phyloP scores from a whole-genome alignment of 1,140 invertebrate genomes.

The Drosophila jambulina region DNA sequence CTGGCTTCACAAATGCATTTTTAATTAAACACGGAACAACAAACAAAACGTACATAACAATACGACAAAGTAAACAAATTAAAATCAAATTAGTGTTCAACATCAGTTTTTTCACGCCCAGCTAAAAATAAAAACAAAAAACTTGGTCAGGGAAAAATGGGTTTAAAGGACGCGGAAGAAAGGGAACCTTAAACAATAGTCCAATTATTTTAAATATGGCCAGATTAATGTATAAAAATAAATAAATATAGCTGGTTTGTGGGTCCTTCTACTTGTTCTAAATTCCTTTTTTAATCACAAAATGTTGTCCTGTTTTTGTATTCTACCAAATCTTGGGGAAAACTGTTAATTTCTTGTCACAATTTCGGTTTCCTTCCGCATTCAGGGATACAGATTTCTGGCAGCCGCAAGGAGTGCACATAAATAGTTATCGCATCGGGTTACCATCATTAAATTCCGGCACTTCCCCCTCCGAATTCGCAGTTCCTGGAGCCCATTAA shows the following conservation, averaged over 20 bases:
- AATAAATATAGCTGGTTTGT: background rate
- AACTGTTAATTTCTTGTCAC: slow-evolving; percentile 17
- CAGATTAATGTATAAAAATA: background rate
- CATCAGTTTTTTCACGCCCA: slow-evolving; percentile 22
- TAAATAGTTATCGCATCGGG: slow-evolving; percentile 38
- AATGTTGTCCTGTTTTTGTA: no score
- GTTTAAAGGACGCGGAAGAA: no score
- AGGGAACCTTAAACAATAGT: slow-evolving; percentile 7
- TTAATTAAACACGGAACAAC: slow-evolving; percentile 56
- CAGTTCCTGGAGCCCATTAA: slow-evolving; percentile 1
- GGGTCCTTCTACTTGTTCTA: background rate
- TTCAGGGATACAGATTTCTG: background rate
- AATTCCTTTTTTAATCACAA: no score
- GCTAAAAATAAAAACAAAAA: background rate
- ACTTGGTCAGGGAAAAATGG: background rate
- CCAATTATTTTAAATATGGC: slow-evolving; percentile 16
- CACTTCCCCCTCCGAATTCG: background rate
- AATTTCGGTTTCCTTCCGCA: background rate
- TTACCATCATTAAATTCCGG: slow-evolving; percentile 37
- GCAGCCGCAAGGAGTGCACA: slow-evolving; percentile 7
- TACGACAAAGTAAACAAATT: slow-evolving; percentile 69
- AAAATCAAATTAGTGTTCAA: slow-evolving; percentile 69
- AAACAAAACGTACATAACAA: slow-evolving; percentile 60
- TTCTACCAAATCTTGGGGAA: background rate
- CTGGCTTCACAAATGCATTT: slow-evolving; percentile 58